Conservation (phyloP, 2,888 invertebrate species). For the Copidosoma aretas region DNA sequence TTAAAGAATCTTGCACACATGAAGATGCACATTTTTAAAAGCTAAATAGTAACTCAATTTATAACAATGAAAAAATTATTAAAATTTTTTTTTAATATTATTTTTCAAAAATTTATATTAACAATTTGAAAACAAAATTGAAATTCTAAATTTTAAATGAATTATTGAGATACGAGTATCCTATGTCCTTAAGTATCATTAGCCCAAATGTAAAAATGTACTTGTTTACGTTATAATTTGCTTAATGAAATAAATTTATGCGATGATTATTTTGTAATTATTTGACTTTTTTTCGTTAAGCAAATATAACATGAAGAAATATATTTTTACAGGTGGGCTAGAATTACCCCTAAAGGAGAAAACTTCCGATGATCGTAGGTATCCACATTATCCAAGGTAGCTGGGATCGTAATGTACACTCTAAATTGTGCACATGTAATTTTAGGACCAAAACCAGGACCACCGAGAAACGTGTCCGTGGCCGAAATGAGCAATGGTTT, state of each 20-base stretch:
- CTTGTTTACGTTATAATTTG: constrained; percentile 43
- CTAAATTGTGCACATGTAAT: constrained; percentile 27
- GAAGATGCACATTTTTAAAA: too few species aligned
- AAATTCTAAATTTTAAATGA: neutral
- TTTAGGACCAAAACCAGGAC: constrained; percentile 88
- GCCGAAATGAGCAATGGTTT: constrained; percentile 89
- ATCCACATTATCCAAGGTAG: neutral
- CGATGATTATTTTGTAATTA: constrained; percentile 41
- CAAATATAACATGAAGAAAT: constrained; percentile 40
- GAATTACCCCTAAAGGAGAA: constrained; percentile 40
- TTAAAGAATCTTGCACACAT: too few species aligned
- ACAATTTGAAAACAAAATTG: neutral
- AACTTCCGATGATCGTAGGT: constrained; percentile 32
- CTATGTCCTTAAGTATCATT: constrained; percentile 28
- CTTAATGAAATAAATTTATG: constrained; percentile 41
- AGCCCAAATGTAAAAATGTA: constrained; percentile 40
- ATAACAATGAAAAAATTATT: neutral
- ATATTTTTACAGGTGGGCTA: constrained; percentile 42
- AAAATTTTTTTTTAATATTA: too few species aligned
- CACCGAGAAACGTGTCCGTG: constrained; percentile 89
- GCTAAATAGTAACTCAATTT: too few species aligned
- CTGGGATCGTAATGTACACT: neutral
- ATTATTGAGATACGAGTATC: neutral
- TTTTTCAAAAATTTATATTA: neutral
- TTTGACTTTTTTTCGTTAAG: constrained; percentile 39